These are phyloP conservation scores for Tinea trinotella DNA, from an alignment of 2,888 invertebrate species.

Conservation along the genomic window DNA sequence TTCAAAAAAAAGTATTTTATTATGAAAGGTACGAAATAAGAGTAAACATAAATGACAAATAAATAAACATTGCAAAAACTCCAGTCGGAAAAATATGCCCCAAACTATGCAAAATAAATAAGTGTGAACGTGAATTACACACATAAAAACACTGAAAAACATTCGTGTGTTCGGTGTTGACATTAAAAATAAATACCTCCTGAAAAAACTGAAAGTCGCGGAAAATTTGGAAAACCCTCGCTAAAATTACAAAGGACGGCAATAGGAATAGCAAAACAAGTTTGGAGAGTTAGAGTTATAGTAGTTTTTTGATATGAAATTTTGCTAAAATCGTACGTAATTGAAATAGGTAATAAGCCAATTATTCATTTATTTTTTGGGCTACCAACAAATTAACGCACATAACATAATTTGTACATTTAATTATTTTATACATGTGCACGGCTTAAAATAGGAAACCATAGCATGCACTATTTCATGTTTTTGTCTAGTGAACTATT, in stretches of 20 bases:
- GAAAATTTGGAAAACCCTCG: not conserved
- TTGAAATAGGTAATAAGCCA: too few species aligned
- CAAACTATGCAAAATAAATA: constrained; percentile 11
- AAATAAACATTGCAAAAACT: not conserved
- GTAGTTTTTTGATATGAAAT: too few species aligned
- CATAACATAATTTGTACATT: too few species aligned
- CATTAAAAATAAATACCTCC: constrained; percentile 5
- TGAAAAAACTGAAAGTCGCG: not conserved
- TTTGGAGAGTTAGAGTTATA: not conserved
- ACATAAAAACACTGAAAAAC: not conserved
- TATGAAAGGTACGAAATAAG: not conserved
- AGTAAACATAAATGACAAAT: not conserved
- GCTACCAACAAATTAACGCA: too few species aligned
- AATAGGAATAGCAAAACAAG: not conserved
- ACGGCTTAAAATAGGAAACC: too few species aligned
- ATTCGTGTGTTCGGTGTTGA: not conserved
- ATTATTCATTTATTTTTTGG: too few species aligned
- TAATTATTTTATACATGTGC: too few species aligned
- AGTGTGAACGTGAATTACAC: not conserved
- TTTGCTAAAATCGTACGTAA: too few species aligned
- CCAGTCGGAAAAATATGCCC: not conserved
- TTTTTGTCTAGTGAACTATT: too few species aligned
- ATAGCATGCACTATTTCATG: too few species aligned
- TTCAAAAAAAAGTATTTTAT: not conserved
- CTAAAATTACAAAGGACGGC: not conserved